Percentiles rank a stretch among this genome's conserved stretches.
Evolutionary conservation across 2,797 vertebrate genomes (phyloP).

Genomic region (Brachymystax lenok): DNA sequence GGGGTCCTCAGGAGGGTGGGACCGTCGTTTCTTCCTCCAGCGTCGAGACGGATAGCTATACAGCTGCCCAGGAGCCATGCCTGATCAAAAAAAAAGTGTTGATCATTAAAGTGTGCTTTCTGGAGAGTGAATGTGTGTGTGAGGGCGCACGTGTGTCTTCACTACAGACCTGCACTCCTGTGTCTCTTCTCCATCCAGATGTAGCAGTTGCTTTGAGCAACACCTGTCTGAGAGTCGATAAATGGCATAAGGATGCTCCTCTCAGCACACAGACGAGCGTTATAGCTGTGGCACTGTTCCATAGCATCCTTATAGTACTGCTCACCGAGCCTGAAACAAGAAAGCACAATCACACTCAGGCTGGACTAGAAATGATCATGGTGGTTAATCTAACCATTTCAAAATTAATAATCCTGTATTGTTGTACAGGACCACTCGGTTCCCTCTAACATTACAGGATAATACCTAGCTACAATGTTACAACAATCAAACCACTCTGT

Average conservation of each 20-base stretch:
- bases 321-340: conserved; percentile 83
- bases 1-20: conserved; percentile 94
- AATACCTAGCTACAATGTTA: background rate
- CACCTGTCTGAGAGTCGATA: conserved; percentile 95
- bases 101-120: background rate
- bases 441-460: background rate
- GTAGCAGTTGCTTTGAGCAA: conserved; percentile 97
- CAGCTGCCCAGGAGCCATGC: conserved; percentile 91
- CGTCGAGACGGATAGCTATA: conserved; percentile 95
- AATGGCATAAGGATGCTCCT: conserved; percentile 95
- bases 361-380: too few relatives aligned
- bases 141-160: background rate
- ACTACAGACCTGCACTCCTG: conserved; percentile 84
- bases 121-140: background rate
- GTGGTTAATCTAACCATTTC: background rate
- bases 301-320: conserved; percentile 97
- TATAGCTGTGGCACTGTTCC: conserved; percentile 98
- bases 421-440: background rate
- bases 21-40: conserved; percentile 93
- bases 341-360: conserved; percentile 10
- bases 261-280: conserved; percentile 92
- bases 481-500: background rate
- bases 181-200: conserved; percentile 99
- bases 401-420: background rate
- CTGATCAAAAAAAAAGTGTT: conserved; percentile 57